Base-by-base conservation (phyloP, 2,888 invertebrate genomes). In the Cryptosula pallasiana region DNA sequence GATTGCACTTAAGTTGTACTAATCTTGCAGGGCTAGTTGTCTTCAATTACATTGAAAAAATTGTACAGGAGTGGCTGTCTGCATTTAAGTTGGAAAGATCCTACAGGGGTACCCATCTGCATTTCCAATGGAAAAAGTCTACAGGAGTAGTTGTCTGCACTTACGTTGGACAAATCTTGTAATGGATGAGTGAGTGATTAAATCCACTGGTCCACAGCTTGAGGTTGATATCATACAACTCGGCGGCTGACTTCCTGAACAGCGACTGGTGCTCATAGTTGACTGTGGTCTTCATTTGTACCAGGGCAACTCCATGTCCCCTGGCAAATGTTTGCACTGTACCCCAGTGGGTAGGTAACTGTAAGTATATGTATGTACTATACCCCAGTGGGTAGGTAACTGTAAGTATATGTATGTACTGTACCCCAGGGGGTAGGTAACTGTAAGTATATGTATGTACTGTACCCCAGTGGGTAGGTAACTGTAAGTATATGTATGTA, bases 231-330 rank as follows among this genome's bases (percentile, higher is more conserved):
- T 57, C 57, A 57, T 13, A 57, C 5, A n/a, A 57, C 5, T 57
- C 57, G 5, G 20, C 57, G 5, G 57, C 57, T 57, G 57, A 57
- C 25, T 57, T 57, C 57, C 57, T 57, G 57, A 57, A 57, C 57
- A 57, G 57, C 25, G 3, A 5, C 23, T 57, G 57, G n/a, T 57
- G 57, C 23, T 57, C 57, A 57, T 57, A 57, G 57, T 57, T 57
- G n/a, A 57, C 57, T 5, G 25, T 57, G 20, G 57, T 57, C 57
- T 57, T 57, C 57, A 57, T 57, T 57, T 57, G 57, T 57, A 57
- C n/a, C 25, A 57, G n/a, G 13, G 57, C 57, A 57, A 57, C 57
- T 57, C 57, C 57, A 57, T n/a, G 25, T 57, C 57, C 57, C n/a
- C n/a, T 57, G 5, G 57, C 57, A n/a, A 13, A n/a, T 57, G 57